These are phyloP conservation scores for Gerris lacustris DNA, from an alignment of 2,888 invertebrate species.

Conservation along the genomic window DNA sequence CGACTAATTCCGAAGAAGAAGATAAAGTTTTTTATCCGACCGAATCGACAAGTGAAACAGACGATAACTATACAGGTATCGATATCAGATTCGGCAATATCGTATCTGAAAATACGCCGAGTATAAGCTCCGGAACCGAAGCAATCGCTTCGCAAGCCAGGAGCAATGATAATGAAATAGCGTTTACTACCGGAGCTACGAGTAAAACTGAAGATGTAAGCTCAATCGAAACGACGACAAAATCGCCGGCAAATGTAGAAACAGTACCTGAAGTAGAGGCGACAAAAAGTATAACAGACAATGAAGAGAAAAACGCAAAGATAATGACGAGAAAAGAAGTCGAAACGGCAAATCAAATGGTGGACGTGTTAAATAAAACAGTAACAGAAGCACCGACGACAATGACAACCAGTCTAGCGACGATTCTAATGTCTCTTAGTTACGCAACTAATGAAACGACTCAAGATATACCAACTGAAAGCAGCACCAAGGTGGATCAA, in stretches of 20 bases:
- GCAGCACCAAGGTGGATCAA: neutral
- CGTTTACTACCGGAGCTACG: constrained; percentile 6
- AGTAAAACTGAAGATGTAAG: constrained; percentile 8
- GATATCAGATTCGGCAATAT: constrained; percentile 20
- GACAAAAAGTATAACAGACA: neutral
- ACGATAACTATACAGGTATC: constrained; percentile 11
- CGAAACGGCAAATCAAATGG: neutral
- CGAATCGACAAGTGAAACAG: neutral
- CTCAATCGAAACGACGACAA: neutral
- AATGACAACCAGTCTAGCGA: constrained; percentile 7
- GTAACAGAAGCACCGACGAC: constrained; percentile 15
- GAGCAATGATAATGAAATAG: constrained; percentile 9
- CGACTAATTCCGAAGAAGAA: neutral
- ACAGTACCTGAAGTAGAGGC: neutral
- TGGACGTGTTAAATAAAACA: neutral
- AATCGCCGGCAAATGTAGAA: neutral
- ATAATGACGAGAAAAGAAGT: constrained; percentile 1
- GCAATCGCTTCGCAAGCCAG: neutral
- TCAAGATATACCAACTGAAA: neutral
- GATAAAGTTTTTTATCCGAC: neutral
- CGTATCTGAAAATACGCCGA: constrained; percentile 17
- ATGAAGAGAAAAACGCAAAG: neutral
- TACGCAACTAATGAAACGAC: neutral
- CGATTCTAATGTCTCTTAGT: neutral
- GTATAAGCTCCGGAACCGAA: constrained; percentile 3